phyloP scores from a whole-genome alignment of 1,140 invertebrate species.

The Galendromus occidentalis region DNA sequence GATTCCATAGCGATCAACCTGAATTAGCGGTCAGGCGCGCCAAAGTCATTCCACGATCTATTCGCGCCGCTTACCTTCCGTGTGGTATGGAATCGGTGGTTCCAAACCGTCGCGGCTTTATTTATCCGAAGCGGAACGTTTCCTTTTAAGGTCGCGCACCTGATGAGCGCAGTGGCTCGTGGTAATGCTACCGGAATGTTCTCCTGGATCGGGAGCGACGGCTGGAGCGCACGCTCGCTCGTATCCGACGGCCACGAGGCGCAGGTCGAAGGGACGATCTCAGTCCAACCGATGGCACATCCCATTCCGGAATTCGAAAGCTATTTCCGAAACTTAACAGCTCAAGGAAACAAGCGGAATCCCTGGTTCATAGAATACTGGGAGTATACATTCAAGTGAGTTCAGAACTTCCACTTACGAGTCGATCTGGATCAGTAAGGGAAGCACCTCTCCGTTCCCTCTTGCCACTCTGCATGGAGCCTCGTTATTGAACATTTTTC shows the following conservation, averaged over 20 bases:
- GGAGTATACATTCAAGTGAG: conserved; percentile 59
- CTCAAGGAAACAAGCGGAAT: conserved; percentile 65
- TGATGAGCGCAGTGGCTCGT: conserved; percentile 70
- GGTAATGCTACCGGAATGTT: conserved; percentile 70
- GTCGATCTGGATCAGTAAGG: no score
- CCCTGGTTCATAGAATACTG: conserved; percentile 89
- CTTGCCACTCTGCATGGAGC: no score
- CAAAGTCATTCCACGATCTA: no score
- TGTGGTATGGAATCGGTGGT: no score
- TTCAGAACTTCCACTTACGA: conserved; percentile 38
- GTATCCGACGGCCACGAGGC: conserved; percentile 70
- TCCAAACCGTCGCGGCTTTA: no score
- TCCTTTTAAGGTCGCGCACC: conserved; percentile 36
- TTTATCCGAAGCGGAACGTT: no score
- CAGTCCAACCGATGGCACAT: conserved; percentile 71
- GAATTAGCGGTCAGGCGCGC: no score
- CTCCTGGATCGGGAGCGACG: conserved; percentile 86
- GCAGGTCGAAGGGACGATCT: conserved; percentile 49
- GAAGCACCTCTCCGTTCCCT: no score
- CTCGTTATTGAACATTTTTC: no score
- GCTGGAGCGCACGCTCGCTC: conserved; percentile 64
- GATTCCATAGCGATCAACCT: no score
- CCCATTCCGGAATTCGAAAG: conserved; percentile 64
- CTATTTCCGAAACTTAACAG: conserved; percentile 63
- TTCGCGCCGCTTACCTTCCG: no score